These are phyloP conservation scores for Halichoerus grypus DNA, from an alignment of 2,113 vertebrate genomes.

Conservation along the genomic window DNA sequence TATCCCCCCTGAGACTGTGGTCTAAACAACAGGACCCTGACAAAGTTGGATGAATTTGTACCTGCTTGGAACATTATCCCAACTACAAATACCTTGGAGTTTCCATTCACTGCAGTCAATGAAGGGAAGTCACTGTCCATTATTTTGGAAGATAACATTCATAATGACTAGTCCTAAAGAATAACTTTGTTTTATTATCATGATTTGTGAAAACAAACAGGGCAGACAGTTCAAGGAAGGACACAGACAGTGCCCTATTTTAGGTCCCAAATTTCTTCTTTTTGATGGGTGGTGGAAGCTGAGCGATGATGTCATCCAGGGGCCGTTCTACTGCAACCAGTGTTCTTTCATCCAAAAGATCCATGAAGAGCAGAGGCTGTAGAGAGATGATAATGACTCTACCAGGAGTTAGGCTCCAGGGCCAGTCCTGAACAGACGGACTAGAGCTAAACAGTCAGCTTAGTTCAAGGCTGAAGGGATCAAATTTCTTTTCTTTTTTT, in stretches of 20 bases:
- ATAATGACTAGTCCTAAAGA: constrained; percentile 44
- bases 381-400: constrained; percentile 51
- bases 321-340: constrained; percentile 96
- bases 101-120: not conserved
- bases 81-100: not conserved
- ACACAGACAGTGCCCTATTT: constrained; percentile 55
- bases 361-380: constrained; percentile 92
- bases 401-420: not conserved
- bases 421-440: not conserved
- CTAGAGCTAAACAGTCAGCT: not conserved
- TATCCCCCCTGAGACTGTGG: not conserved
- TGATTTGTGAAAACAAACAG: constrained; percentile 57
- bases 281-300: constrained; percentile 93
- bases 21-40: not conserved
- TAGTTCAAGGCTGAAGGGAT: not conserved
- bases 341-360: constrained; percentile 91
- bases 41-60: not conserved
- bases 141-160: constrained; percentile 50
- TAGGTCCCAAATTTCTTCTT: constrained; percentile 98
- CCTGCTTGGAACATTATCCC: not conserved
- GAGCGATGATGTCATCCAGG: constrained; percentile 91
- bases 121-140: constrained; percentile 29
- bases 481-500: not conserved
- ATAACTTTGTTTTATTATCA: constrained; percentile 82
- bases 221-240: constrained; percentile 45